These are phyloP conservation scores for Trissolcus brochymenae DNA, from an alignment of 2,888 invertebrate species.

Conservation along the genomic window DNA sequence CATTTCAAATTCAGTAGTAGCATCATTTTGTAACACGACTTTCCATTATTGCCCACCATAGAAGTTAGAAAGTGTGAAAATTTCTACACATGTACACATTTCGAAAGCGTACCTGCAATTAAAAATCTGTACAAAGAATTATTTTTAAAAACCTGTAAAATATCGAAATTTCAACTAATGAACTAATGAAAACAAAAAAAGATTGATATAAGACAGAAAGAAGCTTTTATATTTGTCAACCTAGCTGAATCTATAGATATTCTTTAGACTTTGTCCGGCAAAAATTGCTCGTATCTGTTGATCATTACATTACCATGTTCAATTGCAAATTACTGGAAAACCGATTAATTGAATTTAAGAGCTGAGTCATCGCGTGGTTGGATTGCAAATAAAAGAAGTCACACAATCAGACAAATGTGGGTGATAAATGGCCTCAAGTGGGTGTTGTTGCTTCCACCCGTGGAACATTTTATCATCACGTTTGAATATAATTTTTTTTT, in stretches of 20 bases:
- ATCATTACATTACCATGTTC: background rate
- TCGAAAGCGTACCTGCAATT: background rate
- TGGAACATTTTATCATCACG: constrained; percentile 17
- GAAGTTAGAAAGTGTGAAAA: constrained; percentile 44
- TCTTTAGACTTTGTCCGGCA: no score
- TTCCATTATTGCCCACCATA: constrained; percentile 21
- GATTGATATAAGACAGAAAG: no score
- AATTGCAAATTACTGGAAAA: constrained; percentile 21
- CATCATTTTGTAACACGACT: constrained; percentile 10
- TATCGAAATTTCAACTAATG: no score
- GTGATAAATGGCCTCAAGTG: constrained; percentile 37
- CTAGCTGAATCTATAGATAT: no score
- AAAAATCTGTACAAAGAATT: background rate
- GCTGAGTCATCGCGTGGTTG: constrained; percentile 31
- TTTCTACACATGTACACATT: background rate
- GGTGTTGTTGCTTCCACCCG: constrained; percentile 20
- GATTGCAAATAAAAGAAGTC: constrained; percentile 31
- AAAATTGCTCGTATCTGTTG: background rate
- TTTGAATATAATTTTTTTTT: constrained; percentile 24
- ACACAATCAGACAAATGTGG: constrained; percentile 36
- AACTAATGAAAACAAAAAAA: no score
- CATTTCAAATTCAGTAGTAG: background rate
- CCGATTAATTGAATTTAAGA: constrained; percentile 19
- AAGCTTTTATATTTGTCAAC: no score
- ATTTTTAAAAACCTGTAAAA: background rate